Evolutionary conservation across 2,797 vertebrate species (phyloP), one percentile per base, ranked within the genome.

Genomic region (Darevskia nairensis): DNA sequence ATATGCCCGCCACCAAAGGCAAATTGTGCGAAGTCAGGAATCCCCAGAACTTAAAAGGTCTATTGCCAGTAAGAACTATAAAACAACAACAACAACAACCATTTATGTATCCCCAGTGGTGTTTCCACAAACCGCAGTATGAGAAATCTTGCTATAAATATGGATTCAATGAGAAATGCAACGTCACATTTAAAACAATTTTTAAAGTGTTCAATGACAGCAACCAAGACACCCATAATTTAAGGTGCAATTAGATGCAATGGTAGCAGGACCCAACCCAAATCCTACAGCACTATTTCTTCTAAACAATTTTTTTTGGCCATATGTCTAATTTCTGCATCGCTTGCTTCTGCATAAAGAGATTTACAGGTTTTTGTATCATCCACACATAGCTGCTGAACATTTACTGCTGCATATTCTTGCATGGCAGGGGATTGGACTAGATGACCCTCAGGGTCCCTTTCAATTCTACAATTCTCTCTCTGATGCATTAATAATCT

Each of bases 181-280:
- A 87, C 81, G 61, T 91, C 27, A n/a, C n/a, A 55, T 83, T 92
- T 81, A 44, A 89, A 91, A 93, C 75, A 89, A 8, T 86, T 44
- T 8, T 68, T 32, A 21, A 4, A n/a, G 2, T 3, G n/a, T 75
- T 75, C 59, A 59, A 9, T 74, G 21, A 41, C 32, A 75, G 15
- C 23, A 74, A 84, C n/a, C 4, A 69, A 44, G 44, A 25, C 4
- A 32, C 9, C 11, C 23, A 15, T 13, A 9, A 74, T 75, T 75
- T 55, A 59, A 74, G 25, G 11, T 27, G 13, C 6, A 74, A 74
- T 21, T 35, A 15, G 29, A 71, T 55, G 21, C 9, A 6, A 69
- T 29, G 10, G 68, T 1, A 69, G 27, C 27, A 69, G 68, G 59
- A 75, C 17, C 1, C 3, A 61, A 21, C 15, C 50, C 46, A 41